Evolutionary conservation across 23 tunicate genomes (phyloP), one percentile per base, ranked within the genome.

Genomic region (Diplosoma virens): DNA sequence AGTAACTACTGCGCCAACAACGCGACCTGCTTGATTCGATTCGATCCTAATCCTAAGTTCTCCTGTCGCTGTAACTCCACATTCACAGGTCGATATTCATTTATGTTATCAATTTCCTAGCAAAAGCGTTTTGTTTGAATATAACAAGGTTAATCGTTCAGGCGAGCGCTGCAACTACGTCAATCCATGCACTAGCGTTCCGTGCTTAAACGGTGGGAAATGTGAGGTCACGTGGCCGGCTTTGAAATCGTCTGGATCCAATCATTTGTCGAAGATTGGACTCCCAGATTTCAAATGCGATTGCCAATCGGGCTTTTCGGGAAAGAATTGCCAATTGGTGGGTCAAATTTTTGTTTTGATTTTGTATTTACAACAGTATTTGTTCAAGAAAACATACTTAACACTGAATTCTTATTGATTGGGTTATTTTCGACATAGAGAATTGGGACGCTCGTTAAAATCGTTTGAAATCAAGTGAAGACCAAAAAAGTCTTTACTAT

Each of bases 161-260:
- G 92, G 92, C 3, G 25, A 26, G 11, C 70, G 79, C n/a, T 86
- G 92, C 33, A 9, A 33, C 0, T 59, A 24, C 71, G 16, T 26
- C 0, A 71, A 79, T 59, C 92, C 92, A 14, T 86, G 92, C 34
- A 20, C 33, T 55, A 71, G 71, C 69, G 0, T 1, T 30, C 59
- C 79, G 0, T 86, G 92, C 69, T 30, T 33, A 9, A 86, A 86
- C 45, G 80, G 70, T 0, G 92, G 80, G 1, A 47, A 0, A 1
- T 86, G 92, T 54, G 32, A 29, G 23, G 47, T 58, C 5, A 32
- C n/a, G 29, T 73, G 73, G 72, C 61, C 72, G 1, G 6, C 74
- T 0, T 47, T 74, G 79, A 74, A 52, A 41, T 54, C 65, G 33
- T 48, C 25, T n/a, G 52, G 36, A 26, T 14, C 35, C 35, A 34